phyloP scores from a whole-genome alignment of 2,797 vertebrate genomes.

The Fistularia tabacaria region DNA sequence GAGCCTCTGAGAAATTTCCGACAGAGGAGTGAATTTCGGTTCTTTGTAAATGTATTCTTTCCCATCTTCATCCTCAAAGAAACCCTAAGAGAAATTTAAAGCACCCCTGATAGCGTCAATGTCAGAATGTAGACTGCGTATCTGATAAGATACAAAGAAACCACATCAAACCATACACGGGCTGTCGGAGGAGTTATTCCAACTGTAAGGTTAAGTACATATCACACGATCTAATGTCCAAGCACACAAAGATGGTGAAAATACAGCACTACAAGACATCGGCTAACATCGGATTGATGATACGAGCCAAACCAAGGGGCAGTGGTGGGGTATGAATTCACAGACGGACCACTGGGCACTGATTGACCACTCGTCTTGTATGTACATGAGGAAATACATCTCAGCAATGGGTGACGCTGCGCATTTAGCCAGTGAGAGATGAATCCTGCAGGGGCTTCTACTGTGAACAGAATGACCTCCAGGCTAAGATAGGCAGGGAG shows the following conservation, averaged over 20 bases:
- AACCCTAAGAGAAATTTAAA: conserved; percentile 76
- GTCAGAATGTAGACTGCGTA: not conserved
- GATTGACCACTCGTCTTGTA: no score
- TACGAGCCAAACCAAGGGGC: no score
- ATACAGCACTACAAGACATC: conserved; percentile 19
- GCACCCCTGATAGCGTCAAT: not conserved
- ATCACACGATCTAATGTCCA: conserved; percentile 17
- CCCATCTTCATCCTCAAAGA: conserved; percentile 98
- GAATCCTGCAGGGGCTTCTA: no score
- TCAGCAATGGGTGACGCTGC: not conserved
- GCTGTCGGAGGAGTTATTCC: conserved; percentile 26
- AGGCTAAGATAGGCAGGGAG: conserved; percentile 1
- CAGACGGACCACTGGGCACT: no score
- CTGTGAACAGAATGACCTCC: no score
- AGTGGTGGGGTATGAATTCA: no score
- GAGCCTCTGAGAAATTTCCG: conserved; percentile 94
- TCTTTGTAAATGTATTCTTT: conserved; percentile 99
- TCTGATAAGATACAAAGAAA: conserved; percentile 4
- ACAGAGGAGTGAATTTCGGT: conserved; percentile 93
- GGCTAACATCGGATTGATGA: not conserved
- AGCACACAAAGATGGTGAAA: conserved; percentile 12
- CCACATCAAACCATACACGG: conserved; percentile 25
- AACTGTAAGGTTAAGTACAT: conserved; percentile 11
- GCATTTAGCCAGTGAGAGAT: no score
- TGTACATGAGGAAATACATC: no score